Conservation (phyloP, 1,140 invertebrate genomes). For the Aethina tumida region DNA sequence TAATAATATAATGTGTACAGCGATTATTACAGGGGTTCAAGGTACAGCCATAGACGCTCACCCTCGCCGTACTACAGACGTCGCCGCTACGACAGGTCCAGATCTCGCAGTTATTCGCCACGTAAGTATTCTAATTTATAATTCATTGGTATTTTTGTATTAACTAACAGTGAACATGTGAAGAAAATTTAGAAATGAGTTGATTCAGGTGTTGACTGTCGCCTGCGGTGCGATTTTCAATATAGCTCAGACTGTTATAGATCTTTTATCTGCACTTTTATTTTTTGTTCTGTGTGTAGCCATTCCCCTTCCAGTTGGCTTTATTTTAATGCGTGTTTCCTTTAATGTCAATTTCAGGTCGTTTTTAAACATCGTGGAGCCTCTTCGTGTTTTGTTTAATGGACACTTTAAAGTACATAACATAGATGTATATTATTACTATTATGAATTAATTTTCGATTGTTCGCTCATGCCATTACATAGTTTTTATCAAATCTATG, state of each 20-base stretch:
- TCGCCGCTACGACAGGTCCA: constrained; percentile 55
- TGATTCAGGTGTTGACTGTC: not conserved
- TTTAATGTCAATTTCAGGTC: constrained; percentile 34
- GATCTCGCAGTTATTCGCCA: constrained; percentile 77
- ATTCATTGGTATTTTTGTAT: constrained; percentile 2
- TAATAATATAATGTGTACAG: constrained; percentile 8
- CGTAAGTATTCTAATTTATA: constrained; percentile 49
- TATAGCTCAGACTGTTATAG: not conserved
- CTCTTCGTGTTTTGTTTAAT: constrained; percentile 16
- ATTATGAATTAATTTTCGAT: not conserved
- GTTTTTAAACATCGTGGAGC: constrained; percentile 30
- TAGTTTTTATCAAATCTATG: not conserved
- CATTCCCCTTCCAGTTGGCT: no score
- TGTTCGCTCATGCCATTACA: constrained; percentile 4
- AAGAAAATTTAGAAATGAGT: not conserved
- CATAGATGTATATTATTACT: constrained; percentile 4
- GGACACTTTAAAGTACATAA: constrained; percentile 5
- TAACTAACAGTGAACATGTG: not conserved
- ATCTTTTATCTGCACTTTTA: constrained; percentile 11
- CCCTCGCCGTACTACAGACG: constrained; percentile 45
- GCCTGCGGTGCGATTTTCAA: not conserved
- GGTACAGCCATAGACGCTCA: constrained; percentile 31
- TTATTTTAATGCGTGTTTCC: constrained; percentile 26
- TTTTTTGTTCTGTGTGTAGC: no score
- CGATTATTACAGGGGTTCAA: constrained; percentile 27